These are phyloP conservation scores for Alloscopus bannaensis DNA, from an alignment of 2,888 invertebrate genomes.

Conservation along the genomic window DNA sequence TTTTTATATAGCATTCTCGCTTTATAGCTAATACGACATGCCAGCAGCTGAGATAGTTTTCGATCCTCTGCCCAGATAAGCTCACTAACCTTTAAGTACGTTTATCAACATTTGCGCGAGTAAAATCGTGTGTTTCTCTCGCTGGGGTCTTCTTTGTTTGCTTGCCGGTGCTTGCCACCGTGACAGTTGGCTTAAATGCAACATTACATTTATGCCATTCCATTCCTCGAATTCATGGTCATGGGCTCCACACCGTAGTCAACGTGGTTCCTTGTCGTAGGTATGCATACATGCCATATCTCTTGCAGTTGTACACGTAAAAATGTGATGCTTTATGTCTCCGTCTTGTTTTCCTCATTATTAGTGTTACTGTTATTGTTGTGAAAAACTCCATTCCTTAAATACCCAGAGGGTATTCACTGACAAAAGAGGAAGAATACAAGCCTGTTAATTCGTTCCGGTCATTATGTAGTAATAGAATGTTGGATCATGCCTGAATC, in stretches of 20 bases:
- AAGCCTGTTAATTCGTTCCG: slow-evolving; percentile 56
- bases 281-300: no score
- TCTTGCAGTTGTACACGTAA: no score
- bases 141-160: slow-evolving; percentile 13
- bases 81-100: neutral
- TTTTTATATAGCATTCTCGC: neutral
- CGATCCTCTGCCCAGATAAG: slow-evolving; percentile 25
- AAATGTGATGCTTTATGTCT: slow-evolving; percentile 12
- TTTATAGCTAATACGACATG: neutral
- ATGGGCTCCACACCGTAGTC: slow-evolving; percentile 23
- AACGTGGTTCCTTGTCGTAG: slow-evolving; percentile 3
- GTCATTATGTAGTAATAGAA: slow-evolving; percentile 53
- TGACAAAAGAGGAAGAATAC: slow-evolving; percentile 7
- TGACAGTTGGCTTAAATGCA: slow-evolving; percentile 32
- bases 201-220: neutral
- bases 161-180: slow-evolving; percentile 39
- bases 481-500: slow-evolving; percentile 57
- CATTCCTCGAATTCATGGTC: slow-evolving; percentile 35
- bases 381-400: slow-evolving; percentile 6
- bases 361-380: slow-evolving; percentile 20
- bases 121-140: slow-evolving; percentile 7
- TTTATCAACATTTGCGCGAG: slow-evolving; percentile 20
- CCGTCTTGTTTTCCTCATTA: slow-evolving; percentile 13
- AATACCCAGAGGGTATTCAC: slow-evolving; percentile 1
- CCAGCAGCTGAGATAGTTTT: no score